Evolutionary conservation across 2,888 invertebrate genomes (phyloP).

Genomic region (Thereva nobilitata): DNA sequence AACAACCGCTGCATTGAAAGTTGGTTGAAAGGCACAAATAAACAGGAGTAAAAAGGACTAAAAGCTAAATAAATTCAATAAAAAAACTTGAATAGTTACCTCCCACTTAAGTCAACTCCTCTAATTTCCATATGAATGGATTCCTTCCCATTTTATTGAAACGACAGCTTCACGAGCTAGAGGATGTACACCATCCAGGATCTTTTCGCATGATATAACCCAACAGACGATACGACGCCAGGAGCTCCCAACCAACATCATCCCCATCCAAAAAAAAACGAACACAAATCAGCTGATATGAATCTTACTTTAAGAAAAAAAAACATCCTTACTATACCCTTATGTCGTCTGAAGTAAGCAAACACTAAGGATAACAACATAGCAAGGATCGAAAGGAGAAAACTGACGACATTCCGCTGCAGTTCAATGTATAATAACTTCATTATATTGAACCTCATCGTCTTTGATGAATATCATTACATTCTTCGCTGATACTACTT

Average conservation of each 20-base stretch:
- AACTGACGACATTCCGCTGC: constrained; percentile 20
- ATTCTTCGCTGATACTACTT: neutral
- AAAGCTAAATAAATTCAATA: constrained; percentile 23
- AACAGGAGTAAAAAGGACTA: constrained; percentile 2
- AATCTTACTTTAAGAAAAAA: no score
- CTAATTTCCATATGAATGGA: constrained; percentile 21
- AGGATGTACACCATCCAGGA: no score
- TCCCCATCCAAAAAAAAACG: no score
- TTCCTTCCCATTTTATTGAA: neutral
- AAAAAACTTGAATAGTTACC: constrained; percentile 12
- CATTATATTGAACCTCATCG: constrained; percentile 19
- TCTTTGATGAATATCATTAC: constrained; percentile 8
- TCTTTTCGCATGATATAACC: no score
- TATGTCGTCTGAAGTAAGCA: no score
- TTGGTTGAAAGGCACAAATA: neutral
- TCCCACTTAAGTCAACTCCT: neutral
- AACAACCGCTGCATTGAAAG: constrained; percentile 15
- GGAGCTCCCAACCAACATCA: no score
- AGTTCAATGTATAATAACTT: constrained; percentile 29
- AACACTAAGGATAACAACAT: no score
- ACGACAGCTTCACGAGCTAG: neutral
- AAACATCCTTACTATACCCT: no score
- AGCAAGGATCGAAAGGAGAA: neutral
- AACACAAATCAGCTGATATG: no score
- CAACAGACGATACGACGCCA: no score